Base-by-base conservation (phyloP, 2,888 invertebrate genomes). In the Habrosyne pyritoides region DNA sequence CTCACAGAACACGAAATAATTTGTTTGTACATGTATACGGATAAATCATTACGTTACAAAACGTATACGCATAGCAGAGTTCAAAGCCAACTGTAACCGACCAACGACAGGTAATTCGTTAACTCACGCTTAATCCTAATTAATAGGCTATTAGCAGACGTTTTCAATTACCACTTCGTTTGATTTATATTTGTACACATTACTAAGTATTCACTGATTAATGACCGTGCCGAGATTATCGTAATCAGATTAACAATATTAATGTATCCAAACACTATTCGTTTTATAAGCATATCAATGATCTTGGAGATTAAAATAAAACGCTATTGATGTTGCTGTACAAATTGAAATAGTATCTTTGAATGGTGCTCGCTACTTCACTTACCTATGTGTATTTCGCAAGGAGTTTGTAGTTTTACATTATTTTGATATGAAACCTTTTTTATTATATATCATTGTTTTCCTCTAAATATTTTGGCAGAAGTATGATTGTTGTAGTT, bases 81-180 rank as follows among this genome's bases (percentile, higher is more conserved):
- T 74, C 75, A 77, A 80, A 81, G 75, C 70, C 59, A 63, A 60
- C 66, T 60, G 65, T 64, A 69, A 71, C 75, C 75, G 76, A 61
- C 64, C 70, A 68, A 61, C 66, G 82, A 83, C 84, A 86, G 85
- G 79, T 83, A 75, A 86, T 86, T 84, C 75, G 77, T 89, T 84
- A 84, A 80, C 81, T 81, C 73, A 71, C 83, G 75, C 78, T 78
- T 87, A 89, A 88, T 84, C 81, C 88, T 88, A 84, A 91, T 90
- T 89, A 89, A 91, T 91, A 77, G 88, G 61, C 84, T 87, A 86
- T 90, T 89, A 89, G 84, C 73, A 57, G 83, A 83, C 86, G 75
- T 86, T 83, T 91, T 91, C 91, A 89, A 91, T 91, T 89, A 89
- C 84, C 77, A 83, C 72, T 79, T 64, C 60, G 63, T 73, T 81